Percentiles rank a stretch among this genome's conserved stretches.
phyloP scores from a whole-genome alignment of 2,888 invertebrate species.

The Leptopterna dolabrata region DNA sequence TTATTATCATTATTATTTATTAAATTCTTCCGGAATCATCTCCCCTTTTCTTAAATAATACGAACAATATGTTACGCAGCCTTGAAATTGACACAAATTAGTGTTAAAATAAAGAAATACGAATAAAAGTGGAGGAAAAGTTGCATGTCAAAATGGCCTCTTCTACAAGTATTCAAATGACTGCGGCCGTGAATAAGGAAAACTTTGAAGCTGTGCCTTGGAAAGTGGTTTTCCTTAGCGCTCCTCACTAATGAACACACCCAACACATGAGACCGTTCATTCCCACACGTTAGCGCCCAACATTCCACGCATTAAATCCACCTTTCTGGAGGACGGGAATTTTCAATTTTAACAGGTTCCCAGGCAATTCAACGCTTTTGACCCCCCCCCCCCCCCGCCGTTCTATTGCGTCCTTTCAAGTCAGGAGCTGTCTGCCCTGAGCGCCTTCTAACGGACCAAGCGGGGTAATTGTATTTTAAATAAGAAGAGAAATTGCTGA shows the following conservation, averaged over 20 bases:
- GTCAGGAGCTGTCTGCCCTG: not conserved
- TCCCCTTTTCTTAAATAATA: too few relatives aligned
- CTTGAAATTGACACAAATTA: too few relatives aligned
- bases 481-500: conserved; percentile 11
- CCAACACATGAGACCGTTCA: not conserved
- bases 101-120: too few relatives aligned
- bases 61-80: too few relatives aligned
- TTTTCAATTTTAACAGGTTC: conserved; percentile 26
- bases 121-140: too few relatives aligned
- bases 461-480: conserved; percentile 3
- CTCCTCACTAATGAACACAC: not conserved
- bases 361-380: not conserved
- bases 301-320: conserved; percentile 2
- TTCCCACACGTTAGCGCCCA: not conserved
- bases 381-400: not conserved
- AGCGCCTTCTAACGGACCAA: not conserved
- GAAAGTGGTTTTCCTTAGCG: not conserved
- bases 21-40: too few relatives aligned
- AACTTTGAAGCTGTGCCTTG: not conserved
- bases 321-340: conserved; percentile 6
- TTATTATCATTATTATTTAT: too few relatives aligned
- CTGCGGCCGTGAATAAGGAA: not conserved
- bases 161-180: too few relatives aligned
- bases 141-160: too few relatives aligned
- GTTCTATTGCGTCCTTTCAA: not conserved